Conservation (phyloP, 2,113 vertebrate genomes). For the Myotis lucifugus region DNA sequence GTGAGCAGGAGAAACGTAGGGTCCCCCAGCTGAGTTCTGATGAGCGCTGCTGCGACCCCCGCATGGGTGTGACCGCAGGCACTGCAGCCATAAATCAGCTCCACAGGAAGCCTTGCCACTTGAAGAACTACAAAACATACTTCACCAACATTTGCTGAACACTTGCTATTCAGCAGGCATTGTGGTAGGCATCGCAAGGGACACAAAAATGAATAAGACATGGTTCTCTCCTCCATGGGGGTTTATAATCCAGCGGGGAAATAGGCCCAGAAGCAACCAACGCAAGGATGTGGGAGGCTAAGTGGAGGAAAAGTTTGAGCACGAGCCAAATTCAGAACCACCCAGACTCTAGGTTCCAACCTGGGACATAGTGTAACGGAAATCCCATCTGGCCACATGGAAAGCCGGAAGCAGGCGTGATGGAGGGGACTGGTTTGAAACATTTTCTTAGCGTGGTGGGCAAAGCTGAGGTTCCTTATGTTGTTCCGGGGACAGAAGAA, state of each 20-base stretch:
- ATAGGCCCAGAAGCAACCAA: constrained; percentile 10
- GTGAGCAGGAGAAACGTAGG: neutral
- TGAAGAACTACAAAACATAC: constrained; percentile 43
- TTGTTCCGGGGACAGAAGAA: constrained; percentile 40
- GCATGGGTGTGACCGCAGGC: constrained; percentile 10
- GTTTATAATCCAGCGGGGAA: constrained; percentile 20
- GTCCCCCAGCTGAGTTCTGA: constrained; percentile 46
- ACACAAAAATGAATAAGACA: neutral
- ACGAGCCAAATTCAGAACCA: constrained; percentile 24
- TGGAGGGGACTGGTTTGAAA: constrained; percentile 62
- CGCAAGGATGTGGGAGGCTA: neutral
- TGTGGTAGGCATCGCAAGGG: constrained; percentile 55
- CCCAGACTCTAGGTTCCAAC: constrained; percentile 57
- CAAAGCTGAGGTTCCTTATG: constrained; percentile 45
- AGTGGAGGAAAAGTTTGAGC: constrained; percentile 31
- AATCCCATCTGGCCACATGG: constrained; percentile 40
- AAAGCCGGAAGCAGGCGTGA: constrained; percentile 11
- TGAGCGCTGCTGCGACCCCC: neutral
- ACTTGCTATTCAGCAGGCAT: constrained; percentile 60
- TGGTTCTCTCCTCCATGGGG: neutral
- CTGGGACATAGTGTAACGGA: constrained; percentile 49
- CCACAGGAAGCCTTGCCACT: constrained; percentile 40
- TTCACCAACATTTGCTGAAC: constrained; percentile 66
- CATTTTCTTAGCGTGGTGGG: constrained; percentile 51
- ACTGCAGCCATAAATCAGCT: constrained; percentile 24